Evolutionary conservation across 2,888 invertebrate genomes (phyloP), one percentile per base, ranked within the genome.

Genomic region (Bhutanitis thaidina): DNA sequence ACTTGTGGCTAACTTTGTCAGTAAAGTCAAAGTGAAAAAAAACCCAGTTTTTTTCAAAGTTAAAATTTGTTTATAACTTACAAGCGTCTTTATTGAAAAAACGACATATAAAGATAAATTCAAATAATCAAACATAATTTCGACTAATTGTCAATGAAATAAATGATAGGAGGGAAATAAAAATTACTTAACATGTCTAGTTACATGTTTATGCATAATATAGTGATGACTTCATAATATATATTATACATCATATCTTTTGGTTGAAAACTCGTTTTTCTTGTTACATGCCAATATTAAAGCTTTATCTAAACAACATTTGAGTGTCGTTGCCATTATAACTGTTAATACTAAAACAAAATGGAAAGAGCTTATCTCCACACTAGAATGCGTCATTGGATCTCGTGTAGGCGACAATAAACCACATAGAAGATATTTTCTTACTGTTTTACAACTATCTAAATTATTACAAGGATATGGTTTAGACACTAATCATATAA

Each of bases 321-420:
- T 37, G 43, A 43, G 12, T 41, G 45, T 46, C 39, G 40, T 41
- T 43, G 46, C 32, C 49, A 38, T 46, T 37, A 52, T 52, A 52
- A 52, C 52, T 41, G 52, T 52, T 43, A 52, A 46, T 3, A 27
- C 20, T 44, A 43, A 51, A 37, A 51, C 25, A 50, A 51, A 45
- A 35, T 8, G 10, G 9, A n/a, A 15, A 29, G 30, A 30, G n/a
- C 16, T 35, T 30, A 40, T 41, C 8, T 35, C 36, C 20, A 36
- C 27, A 7, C 15, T 32, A 15, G 10, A 41, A 43, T 13, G 36
- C 41, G 36, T 45, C 39, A 52, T 52, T 43, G 7, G 7, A 41
- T 52, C 27, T 37, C 30, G n/a, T 37, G 30, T 27, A 25, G 29
- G 29, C 30, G 37, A 51, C 25, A 46, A n/a, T 36, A 45, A 51